phyloP scores from a whole-genome alignment of 2,888 invertebrate genomes.

The Urechis unicinctus region DNA sequence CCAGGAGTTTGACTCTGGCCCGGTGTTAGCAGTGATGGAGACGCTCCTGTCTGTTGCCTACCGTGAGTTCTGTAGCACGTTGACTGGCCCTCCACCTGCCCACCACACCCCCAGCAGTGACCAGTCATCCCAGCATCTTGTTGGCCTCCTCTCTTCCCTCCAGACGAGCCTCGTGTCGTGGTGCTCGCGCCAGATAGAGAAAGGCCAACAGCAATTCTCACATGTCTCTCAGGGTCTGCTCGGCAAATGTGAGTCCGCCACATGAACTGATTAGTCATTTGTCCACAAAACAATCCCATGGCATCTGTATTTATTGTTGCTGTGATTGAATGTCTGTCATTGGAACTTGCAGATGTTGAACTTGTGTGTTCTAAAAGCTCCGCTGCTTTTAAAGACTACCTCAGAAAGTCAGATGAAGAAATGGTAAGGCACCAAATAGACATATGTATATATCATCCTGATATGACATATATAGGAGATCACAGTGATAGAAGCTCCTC shows the following conservation, averaged over 20 bases:
- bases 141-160: slow-evolving; percentile 42
- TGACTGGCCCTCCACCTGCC: no score
- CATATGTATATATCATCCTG: no score
- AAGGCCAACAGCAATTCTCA: neutral
- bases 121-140: slow-evolving; percentile 32
- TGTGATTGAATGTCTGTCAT: neutral
- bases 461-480: no score
- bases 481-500: no score
- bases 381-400: neutral
- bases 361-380: neutral
- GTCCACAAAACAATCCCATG: no score
- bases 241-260: slow-evolving; percentile 16
- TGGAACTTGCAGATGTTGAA: slow-evolving; percentile 2
- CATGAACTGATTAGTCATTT: no score
- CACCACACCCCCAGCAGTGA: slow-evolving; percentile 2
- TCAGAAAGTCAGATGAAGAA: neutral
- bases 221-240: slow-evolving; percentile 14
- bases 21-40: slow-evolving; percentile 42
- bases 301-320: no score
- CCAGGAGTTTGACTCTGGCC: slow-evolving; percentile 34
- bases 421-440: neutral
- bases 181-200: slow-evolving; percentile 36
- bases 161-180: slow-evolving; percentile 43
- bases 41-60: slow-evolving; percentile 42
- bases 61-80: slow-evolving; percentile 31